Conservation (phyloP, 1,140 invertebrate species). For the Aporrectodea caliginosa region DNA sequence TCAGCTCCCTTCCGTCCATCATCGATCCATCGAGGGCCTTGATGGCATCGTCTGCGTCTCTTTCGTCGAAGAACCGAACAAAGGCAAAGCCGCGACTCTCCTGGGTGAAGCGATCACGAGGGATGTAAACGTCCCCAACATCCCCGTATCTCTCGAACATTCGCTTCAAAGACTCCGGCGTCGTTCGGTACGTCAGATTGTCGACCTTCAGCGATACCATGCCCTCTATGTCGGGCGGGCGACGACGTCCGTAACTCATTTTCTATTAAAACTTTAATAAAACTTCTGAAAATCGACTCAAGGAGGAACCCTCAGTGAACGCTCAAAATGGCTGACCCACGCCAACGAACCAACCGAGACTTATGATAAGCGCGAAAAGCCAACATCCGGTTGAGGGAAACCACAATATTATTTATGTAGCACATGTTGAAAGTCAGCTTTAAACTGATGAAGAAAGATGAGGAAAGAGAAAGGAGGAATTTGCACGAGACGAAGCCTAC, state of each 20-base stretch:
- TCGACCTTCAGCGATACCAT: conserved; percentile 98
- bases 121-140: conserved; percentile 97
- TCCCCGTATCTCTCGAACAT: conserved; percentile 96
- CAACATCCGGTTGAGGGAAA: no score
- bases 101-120: conserved; percentile 85
- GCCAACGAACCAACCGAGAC: no score
- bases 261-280: no score
- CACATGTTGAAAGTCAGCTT: no score
- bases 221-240: conserved; percentile 85
- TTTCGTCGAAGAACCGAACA: conserved; percentile 90
- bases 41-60: conserved; percentile 88
- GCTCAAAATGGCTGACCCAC: no score
- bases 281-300: no score
- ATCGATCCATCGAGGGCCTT: conserved; percentile 92
- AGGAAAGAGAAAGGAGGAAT: no score
- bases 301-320: no score
- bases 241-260: conserved; percentile 21
- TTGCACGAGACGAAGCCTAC: no score
- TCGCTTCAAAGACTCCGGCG: conserved; percentile 86
- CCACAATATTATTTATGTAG: no score
- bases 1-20: conserved; percentile 92
- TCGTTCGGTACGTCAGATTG: conserved; percentile 94
- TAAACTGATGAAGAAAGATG: no score
- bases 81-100: conserved; percentile 96
- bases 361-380: no score